Evolutionary conservation across 2,113 vertebrate genomes (phyloP), one percentile per base, ranked within the genome.

Genomic region (Saccopteryx bilineata): DNA sequence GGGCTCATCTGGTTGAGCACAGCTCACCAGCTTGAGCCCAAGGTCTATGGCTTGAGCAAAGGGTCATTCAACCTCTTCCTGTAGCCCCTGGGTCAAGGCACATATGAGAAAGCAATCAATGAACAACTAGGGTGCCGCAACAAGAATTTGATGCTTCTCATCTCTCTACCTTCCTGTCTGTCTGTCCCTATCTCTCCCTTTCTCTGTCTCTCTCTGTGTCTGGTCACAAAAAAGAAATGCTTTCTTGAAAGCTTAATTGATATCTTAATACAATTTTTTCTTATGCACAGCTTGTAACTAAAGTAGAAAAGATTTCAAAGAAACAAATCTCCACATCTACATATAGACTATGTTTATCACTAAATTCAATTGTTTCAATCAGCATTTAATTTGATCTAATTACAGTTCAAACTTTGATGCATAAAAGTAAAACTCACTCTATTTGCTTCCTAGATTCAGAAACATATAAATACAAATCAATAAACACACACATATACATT

Each of bases 391-490:
- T 68, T 18, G 90, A 26, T 46, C 26, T 60, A 69, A 39, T 9
- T 54, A 9, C 69, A 63, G n/a, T 81, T 93, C 75, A 75, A 88
- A 68, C 7, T 92, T 72, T 82, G 58, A 72, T 21, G 63, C 19
- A 28, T 88, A 90, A 93, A 80, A 93, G 87, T 61, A 90, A 95
- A 87, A 72, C 10, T 78, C 33, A 88, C 5, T 2, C 7, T 28
- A 50, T 13, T 61, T 81, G 12, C 33, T 94, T 33, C 23, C 23
- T 61, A 68, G 17, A 79, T 28, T 86, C 33, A 31, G 60, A 79
- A 90, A 93, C 31, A 65, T 56, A 39, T 23, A 94, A 14, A 92
- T 31, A 60, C 50, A 39, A n/a, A 74, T 52, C 66, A 63, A 84
- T 56, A 82, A 71, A 60, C 17, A 65, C 4, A 72, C 14, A 74